These are phyloP conservation scores for Drosophila mimica DNA, from an alignment of 2,888 invertebrate genomes.

Conservation along the genomic window DNA sequence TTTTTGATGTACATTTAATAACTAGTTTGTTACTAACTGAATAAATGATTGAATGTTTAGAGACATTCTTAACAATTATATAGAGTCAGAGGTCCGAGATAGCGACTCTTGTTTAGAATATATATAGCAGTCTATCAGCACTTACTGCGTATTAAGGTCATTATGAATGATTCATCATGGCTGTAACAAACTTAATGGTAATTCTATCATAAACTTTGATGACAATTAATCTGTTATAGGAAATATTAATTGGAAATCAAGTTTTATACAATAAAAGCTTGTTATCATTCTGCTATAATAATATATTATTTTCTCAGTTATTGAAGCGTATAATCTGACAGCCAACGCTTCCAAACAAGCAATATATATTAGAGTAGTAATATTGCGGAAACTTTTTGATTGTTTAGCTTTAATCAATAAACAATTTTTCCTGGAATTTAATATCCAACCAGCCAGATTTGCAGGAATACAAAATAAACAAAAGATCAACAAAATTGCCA, in stretches of 20 bases:
- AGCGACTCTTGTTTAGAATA: background rate
- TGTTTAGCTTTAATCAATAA: background rate
- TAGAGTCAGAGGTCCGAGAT: background rate
- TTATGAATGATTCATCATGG: too few species aligned
- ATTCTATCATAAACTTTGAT: background rate
- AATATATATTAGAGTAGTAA: background rate
- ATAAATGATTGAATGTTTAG: background rate
- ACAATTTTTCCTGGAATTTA: background rate
- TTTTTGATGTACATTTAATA: background rate
- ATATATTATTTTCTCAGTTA: background rate
- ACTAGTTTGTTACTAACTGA: background rate
- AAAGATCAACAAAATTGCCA: background rate
- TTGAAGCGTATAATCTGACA: background rate
- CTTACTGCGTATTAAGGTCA: background rate
- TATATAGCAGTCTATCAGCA: background rate
- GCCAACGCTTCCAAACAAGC: background rate
- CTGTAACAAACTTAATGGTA: too few species aligned
- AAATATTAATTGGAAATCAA: background rate
- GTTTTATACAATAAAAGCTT: background rate
- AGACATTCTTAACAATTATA: background rate
- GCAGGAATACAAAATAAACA: background rate
- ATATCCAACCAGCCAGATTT: background rate
- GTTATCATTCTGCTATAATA: background rate
- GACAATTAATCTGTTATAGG: background rate
- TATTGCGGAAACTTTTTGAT: background rate